Evolutionary conservation across 2,797 vertebrate species (phyloP).

Genomic region (Takifugu ocellatus): DNA sequence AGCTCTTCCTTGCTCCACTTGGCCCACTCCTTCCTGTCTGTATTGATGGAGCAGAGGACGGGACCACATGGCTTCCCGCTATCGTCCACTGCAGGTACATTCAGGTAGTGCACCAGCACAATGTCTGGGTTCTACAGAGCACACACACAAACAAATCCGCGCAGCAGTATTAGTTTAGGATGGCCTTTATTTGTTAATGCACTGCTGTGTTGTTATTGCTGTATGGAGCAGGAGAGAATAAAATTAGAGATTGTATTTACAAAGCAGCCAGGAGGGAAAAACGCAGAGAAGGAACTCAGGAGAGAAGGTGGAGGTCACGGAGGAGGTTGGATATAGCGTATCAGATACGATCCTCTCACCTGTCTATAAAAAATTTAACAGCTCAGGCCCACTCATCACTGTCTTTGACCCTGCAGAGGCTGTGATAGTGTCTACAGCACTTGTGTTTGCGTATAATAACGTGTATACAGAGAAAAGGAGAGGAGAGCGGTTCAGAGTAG

Average conservation of each 20-base stretch:
- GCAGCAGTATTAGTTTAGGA: conserved; percentile 22
- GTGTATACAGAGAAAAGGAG: conserved; percentile 2
- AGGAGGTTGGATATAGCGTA: conserved; percentile 64
- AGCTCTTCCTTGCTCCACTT: conserved; percentile 99
- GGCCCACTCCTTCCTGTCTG: conserved; percentile 97
- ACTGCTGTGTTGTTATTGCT: conserved; percentile 14
- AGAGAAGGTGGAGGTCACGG: conserved; percentile 53
- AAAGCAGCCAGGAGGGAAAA: conserved; percentile 15
- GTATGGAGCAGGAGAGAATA: conserved; percentile 7
- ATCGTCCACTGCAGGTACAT: conserved; percentile 96
- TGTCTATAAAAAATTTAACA: conserved; percentile 72
- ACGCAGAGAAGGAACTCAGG: conserved; percentile 30
- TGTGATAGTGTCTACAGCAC: conserved; percentile 36
- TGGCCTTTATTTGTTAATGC: conserved; percentile 22
- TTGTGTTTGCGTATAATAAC: conserved; percentile 21
- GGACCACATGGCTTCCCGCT: conserved; percentile 95
- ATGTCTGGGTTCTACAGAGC: conserved; percentile 92
- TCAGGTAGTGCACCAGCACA: conserved; percentile 97
- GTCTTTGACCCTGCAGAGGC: conserved; percentile 53
- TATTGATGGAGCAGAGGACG: conserved; percentile 97
- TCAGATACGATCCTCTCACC: conserved; percentile 71
- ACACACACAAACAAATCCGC: conserved; percentile 30
- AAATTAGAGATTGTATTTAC: conserved; percentile 34
- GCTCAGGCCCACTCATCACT: conserved; percentile 67
- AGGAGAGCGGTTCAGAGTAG: conserved; percentile 14